Percentiles rank a stretch among this genome's conserved stretches.
phyloP scores from a whole-genome alignment of 1,140 invertebrate genomes.

The Aphidius ervi region DNA sequence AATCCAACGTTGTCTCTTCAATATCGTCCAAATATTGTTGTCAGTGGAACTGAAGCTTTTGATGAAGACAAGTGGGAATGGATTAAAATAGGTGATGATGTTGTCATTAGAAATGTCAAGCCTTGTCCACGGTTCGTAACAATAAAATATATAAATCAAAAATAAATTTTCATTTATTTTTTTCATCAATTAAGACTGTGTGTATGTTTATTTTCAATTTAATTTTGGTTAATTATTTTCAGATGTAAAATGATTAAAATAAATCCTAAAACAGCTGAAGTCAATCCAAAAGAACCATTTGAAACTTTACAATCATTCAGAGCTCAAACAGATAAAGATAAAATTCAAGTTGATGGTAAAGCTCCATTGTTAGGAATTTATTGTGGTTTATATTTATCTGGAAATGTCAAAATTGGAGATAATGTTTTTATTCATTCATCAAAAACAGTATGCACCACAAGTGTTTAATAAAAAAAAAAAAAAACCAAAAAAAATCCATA shows the following conservation, averaged over 20 bases:
- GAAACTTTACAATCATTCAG: slow-evolving; percentile 37
- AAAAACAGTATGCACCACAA: slow-evolving; percentile 12
- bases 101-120: slow-evolving; percentile 44
- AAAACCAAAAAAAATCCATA: background rate
- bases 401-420: slow-evolving; percentile 39
- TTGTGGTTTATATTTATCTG: slow-evolving; percentile 38
- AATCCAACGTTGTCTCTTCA: slow-evolving; percentile 37
- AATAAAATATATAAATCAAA: too few relatives aligned
- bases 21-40: slow-evolving; percentile 54
- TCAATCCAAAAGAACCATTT: slow-evolving; percentile 32
- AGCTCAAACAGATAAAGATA: slow-evolving; percentile 26
- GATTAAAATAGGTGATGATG: slow-evolving; percentile 47
- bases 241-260: slow-evolving; percentile 38
- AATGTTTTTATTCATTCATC: slow-evolving; percentile 34
- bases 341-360: slow-evolving; percentile 32
- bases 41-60: slow-evolving; percentile 44
- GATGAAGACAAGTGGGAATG: slow-evolving; percentile 55
- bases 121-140: slow-evolving; percentile 42
- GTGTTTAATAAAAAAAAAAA: background rate
- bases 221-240: slow-evolving; percentile 4
- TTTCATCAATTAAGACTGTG: too few relatives aligned
- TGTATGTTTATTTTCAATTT: background rate
- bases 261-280: slow-evolving; percentile 33
- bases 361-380: slow-evolving; percentile 40
- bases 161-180: too few relatives aligned